A percentile compares a stretch with the other conserved stretches of the same genome.
These are phyloP conservation scores for Pseudois nayaur DNA, from an alignment of 2,113 vertebrate species.

Conservation along the genomic window DNA sequence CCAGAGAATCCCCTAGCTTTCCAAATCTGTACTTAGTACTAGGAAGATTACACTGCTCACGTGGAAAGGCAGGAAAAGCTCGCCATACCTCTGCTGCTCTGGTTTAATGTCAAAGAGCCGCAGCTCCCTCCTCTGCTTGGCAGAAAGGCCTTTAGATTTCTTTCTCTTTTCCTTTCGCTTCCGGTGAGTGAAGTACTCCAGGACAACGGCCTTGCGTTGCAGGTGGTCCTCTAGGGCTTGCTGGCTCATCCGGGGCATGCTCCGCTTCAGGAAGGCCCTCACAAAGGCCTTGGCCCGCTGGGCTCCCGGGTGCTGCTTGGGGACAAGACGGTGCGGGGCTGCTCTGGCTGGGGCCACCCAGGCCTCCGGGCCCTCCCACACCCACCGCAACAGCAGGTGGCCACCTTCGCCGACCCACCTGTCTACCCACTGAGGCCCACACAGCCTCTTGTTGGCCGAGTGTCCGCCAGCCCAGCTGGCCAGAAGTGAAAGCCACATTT, in stretches of 20 bases:
- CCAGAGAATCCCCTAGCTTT: not conserved
- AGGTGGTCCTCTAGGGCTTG: constrained; percentile 72
- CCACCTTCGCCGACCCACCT: not conserved
- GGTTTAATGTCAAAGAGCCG: constrained; percentile 88
- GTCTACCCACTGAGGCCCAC: not conserved
- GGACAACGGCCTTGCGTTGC: constrained; percentile 85
- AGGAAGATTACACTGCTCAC: too few relatives aligned
- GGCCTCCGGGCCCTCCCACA: too few relatives aligned
- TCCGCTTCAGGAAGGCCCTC: constrained; percentile 84
- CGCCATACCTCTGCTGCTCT: constrained; percentile 85
- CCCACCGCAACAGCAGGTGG: not conserved
- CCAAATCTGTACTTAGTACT: too few relatives aligned
- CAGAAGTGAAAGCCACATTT: not conserved
- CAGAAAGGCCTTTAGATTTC: constrained; percentile 83
- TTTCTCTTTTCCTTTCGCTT: constrained; percentile 73
- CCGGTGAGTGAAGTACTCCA: constrained; percentile 78
- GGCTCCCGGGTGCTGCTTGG: constrained; percentile 70
- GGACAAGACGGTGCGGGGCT: fast-evolving
- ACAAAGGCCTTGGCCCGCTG: constrained; percentile 82
- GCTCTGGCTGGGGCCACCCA: not conserved
- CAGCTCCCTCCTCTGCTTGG: constrained; percentile 83
- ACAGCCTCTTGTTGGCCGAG: not conserved
- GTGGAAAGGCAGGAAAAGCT: not conserved
- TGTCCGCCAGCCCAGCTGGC: too few relatives aligned
- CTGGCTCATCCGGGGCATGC: constrained; percentile 60